Percentiles rank a stretch among this genome's conserved stretches.
These are phyloP conservation scores for Mythimna impura DNA, from an alignment of 2,888 invertebrate species.

Conservation along the genomic window DNA sequence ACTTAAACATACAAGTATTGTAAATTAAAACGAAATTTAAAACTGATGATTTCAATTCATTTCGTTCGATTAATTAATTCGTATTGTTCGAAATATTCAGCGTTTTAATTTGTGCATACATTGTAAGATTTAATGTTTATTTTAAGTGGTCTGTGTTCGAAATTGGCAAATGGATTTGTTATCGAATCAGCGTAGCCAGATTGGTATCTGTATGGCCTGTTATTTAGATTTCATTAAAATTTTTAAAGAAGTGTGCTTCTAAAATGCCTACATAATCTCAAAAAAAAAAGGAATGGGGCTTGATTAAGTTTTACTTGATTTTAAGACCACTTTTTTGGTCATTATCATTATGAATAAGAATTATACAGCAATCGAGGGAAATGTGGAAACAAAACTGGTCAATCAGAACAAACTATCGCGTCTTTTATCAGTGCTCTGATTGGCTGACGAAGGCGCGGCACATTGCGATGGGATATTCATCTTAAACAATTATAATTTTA, in stretches of 20 bases:
- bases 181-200: conserved; percentile 24
- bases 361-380: no score
- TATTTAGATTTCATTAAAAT: neutral
- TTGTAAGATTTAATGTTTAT: conserved; percentile 36
- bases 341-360: no score
- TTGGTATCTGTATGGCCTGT: neutral
- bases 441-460: no score
- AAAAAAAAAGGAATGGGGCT: no score
- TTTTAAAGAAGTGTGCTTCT: neutral
- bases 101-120: conserved; percentile 37
- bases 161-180: conserved; percentile 21
- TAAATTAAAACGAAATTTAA: conserved; percentile 27
- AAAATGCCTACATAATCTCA: no score
- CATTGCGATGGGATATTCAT: no score
- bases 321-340: no score
- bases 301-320: no score
- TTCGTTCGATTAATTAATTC: conserved; percentile 34
- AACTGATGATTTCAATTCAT: conserved; percentile 27
- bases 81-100: conserved; percentile 34
- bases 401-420: no score
- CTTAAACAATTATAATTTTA: no score
- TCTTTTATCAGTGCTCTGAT: no score
- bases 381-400: no score
- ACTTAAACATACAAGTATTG: conserved; percentile 21
- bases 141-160: conserved; percentile 20